Conservation (phyloP, 2,888 invertebrate genomes). For the Macrophya annulata region DNA sequence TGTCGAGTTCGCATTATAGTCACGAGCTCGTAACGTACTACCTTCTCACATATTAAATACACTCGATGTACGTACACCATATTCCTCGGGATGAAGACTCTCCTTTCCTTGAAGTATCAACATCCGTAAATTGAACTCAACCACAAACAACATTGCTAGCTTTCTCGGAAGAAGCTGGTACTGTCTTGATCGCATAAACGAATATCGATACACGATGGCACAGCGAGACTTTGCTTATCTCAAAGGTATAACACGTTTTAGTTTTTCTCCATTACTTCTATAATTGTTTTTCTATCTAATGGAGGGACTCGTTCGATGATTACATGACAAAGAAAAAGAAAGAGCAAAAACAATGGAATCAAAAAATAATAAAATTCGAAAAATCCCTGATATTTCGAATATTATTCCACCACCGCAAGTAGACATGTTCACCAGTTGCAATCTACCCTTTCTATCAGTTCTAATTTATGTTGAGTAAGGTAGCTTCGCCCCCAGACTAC, state of each 20-base stretch:
- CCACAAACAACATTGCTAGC: slow-evolving; percentile 15
- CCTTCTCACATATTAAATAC: slow-evolving; percentile 30
- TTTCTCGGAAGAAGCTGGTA: slow-evolving; percentile 32
- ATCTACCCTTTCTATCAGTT: slow-evolving; percentile 78
- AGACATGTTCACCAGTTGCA: slow-evolving; percentile 75
- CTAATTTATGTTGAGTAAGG: slow-evolving; percentile 79
- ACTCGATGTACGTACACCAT: not conserved
- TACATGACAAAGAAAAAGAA: not conserved
- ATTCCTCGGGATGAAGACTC: not conserved
- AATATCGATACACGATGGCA: not conserved
- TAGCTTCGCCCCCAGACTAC: slow-evolving; percentile 67
- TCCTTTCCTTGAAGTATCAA: slow-evolving; percentile 29
- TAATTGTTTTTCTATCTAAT: not conserved
- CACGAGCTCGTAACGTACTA: slow-evolving; percentile 21
- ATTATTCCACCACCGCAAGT: slow-evolving; percentile 36
- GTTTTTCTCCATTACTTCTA: not conserved
- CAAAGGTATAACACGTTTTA: not conserved
- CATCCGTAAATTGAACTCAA: slow-evolving; percentile 17
- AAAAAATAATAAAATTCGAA: too few species aligned
- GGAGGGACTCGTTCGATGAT: not conserved
- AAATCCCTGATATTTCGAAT: not conserved
- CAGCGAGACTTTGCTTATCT: not conserved
- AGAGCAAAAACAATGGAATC: not conserved
- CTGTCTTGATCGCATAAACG: slow-evolving; percentile 6
- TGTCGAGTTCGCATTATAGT: slow-evolving; percentile 30